Percentiles rank a stretch among this genome's conserved stretches.
These are phyloP conservation scores for Oceanodroma tethys DNA, from an alignment of 2,113 vertebrate genomes.

Conservation along the genomic window DNA sequence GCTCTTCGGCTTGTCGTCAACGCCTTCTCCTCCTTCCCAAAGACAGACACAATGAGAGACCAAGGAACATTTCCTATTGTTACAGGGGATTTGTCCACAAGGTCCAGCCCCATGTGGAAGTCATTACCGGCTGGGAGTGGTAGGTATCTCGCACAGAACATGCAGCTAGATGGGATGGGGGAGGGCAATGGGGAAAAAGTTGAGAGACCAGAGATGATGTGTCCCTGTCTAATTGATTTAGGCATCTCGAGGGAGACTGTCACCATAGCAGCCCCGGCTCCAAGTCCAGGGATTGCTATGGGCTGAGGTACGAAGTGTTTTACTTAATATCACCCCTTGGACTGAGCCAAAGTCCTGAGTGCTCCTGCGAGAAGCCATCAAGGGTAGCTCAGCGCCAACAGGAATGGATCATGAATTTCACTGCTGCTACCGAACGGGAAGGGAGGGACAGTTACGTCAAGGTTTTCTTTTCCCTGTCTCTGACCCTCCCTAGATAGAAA, in stretches of 20 bases:
- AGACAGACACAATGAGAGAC: conserved; percentile 64
- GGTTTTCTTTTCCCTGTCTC: not conserved
- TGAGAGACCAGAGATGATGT: conserved; percentile 9
- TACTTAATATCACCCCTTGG: not conserved
- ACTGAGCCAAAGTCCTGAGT: not conserved
- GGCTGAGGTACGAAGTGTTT: not conserved
- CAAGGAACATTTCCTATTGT: conserved; percentile 63
- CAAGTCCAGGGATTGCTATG: not conserved
- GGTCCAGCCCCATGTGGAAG: conserved; percentile 66
- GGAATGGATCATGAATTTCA: not conserved
- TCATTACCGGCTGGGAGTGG: conserved; percentile 68
- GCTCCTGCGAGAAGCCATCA: not conserved
- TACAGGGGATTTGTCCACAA: conserved; percentile 55
- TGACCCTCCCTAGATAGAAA: not conserved
- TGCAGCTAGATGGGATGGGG: conserved; percentile 30
- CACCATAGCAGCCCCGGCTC: not conserved
- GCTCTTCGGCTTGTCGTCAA: conserved; percentile 58
- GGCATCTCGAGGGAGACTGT: not conserved
- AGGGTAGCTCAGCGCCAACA: not conserved
- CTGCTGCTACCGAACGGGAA: not conserved
- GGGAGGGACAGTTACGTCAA: conserved; percentile 11
- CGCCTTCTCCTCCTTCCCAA: conserved; percentile 65
- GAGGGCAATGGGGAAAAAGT: conserved; percentile 14
- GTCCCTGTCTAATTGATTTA: conserved; percentile 34
- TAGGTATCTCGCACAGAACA: conserved; percentile 46